phyloP scores from a whole-genome alignment of 2,113 vertebrate genomes.

The Aramus guarauna region DNA sequence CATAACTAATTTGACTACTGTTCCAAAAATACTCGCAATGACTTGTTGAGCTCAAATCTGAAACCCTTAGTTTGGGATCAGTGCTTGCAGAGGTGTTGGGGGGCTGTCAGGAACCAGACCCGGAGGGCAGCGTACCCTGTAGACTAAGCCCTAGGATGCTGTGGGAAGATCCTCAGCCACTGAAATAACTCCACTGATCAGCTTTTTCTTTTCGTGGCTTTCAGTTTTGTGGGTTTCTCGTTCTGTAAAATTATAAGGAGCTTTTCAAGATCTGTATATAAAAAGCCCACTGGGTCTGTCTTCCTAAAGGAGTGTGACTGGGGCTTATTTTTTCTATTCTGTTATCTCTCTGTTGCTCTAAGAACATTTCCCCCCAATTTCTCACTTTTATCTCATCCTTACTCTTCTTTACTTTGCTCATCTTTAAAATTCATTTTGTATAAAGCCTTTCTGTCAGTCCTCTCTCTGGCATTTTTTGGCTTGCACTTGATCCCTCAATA shows the following conservation, averaged over 20 bases:
- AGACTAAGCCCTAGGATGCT: not conserved
- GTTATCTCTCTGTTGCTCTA: not conserved
- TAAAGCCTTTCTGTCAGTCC: not conserved
- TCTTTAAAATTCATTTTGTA: not conserved
- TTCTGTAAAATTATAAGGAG: not conserved
- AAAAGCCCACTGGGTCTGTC: not conserved
- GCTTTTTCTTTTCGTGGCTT: not conserved
- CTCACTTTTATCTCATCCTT: not conserved
- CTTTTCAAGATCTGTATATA: not conserved
- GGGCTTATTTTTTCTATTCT: not conserved
- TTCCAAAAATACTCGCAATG: not conserved
- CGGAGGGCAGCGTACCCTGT: not conserved
- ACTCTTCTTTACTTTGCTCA: not conserved
- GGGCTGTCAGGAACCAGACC: not conserved
- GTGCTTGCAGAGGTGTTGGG: fast-evolving
- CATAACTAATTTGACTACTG: not conserved
- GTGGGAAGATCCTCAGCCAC: not conserved
- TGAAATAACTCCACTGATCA: not conserved
- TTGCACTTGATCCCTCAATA: not conserved
- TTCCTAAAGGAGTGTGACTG: not conserved
- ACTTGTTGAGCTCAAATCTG: not conserved
- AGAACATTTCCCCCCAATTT: not conserved
- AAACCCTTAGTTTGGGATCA: not conserved
- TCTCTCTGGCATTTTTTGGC: not conserved
- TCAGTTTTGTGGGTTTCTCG: fast-evolving